Percentiles rank a stretch among this genome's conserved stretches.
Conservation (phyloP, 2,113 vertebrate species). For the Gnathonemus longibarbis region DNA sequence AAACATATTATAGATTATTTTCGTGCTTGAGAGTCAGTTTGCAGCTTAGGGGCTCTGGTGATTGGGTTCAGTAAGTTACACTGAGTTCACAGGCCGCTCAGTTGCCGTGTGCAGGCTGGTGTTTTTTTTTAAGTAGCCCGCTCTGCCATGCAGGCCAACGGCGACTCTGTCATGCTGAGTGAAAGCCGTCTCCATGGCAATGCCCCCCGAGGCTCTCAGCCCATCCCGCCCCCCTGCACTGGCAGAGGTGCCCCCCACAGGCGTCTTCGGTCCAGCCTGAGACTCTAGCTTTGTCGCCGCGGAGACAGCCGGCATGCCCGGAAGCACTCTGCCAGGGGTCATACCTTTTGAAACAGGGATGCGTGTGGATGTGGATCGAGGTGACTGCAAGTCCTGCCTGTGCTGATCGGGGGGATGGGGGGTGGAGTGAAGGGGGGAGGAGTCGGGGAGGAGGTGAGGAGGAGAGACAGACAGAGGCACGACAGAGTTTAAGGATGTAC, state of each 20-base stretch:
- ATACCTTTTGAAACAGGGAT: conserved; percentile 92
- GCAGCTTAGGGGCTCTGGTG: not conserved
- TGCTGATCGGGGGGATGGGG: conserved; percentile 56
- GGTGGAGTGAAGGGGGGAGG: not conserved
- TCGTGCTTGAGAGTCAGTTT: not conserved
- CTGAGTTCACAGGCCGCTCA: not conserved
- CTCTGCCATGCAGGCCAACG: not conserved
- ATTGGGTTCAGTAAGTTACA: not conserved
- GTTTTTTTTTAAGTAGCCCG: not conserved
- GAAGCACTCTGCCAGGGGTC: conserved; percentile 78
- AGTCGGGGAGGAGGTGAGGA: not conserved
- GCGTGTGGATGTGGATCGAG: conserved; percentile 73
- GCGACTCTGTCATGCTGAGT: not conserved
- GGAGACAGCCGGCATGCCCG: conserved; percentile 73
- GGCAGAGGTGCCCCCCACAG: conserved; percentile 69
- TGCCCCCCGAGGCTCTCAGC: conserved; percentile 65
- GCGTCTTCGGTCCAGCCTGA: conserved; percentile 82
- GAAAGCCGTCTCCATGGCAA: conserved; percentile 48
- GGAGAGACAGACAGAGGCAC: conserved; percentile 5
- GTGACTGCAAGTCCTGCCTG: conserved; percentile 71
- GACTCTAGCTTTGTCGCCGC: conserved; percentile 79
- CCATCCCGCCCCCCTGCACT: conserved; percentile 68
- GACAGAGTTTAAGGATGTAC: not conserved
- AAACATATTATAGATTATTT: conserved; percentile 22
- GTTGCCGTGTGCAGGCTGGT: not conserved